phyloP scores from a whole-genome alignment of 2,888 invertebrate genomes.

The Drosophila nigricruria region DNA sequence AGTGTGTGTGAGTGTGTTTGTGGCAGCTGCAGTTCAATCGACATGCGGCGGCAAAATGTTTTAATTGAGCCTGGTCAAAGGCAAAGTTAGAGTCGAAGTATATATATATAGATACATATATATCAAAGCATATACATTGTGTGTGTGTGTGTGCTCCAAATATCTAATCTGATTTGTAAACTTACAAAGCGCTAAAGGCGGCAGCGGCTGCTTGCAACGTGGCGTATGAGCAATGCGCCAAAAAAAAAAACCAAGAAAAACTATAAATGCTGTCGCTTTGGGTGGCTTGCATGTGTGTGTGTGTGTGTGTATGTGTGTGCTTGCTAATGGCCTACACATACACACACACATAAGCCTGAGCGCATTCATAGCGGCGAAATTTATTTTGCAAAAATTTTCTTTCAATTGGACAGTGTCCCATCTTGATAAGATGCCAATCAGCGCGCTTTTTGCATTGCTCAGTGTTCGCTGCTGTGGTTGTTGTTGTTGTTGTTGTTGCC shows the following conservation, averaged over 20 bases:
- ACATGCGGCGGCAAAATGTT: constrained; percentile 63
- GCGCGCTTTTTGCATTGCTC: constrained; percentile 68
- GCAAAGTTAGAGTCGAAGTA: constrained; percentile 15
- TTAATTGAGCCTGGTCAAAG: constrained; percentile 70
- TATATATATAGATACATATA: not conserved
- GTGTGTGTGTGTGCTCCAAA: constrained; percentile 40
- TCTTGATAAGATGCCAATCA: constrained; percentile 85
- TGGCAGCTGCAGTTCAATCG: constrained; percentile 51
- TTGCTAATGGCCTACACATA: constrained; percentile 27
- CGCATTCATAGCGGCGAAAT: constrained; percentile 68
- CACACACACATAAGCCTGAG: constrained; percentile 9
- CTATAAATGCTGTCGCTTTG: constrained; percentile 46
- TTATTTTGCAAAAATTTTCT: constrained; percentile 81
- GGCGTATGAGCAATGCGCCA: constrained; percentile 63
- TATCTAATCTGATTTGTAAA: constrained; percentile 74
- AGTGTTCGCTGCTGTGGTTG: constrained; percentile 20
- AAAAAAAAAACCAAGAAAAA: constrained; percentile 23
- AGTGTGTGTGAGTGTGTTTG: not conserved
- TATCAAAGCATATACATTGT: constrained; percentile 57
- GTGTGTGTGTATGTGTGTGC: constrained; percentile 25
- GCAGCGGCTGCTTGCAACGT: constrained; percentile 38
- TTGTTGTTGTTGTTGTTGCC: constrained; percentile 30
- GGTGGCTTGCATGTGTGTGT: constrained; percentile 52
- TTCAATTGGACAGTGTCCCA: constrained; percentile 85
- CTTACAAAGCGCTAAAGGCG: constrained; percentile 47